Evolutionary conservation across 2,113 vertebrate species (phyloP), one percentile per base, ranked within the genome.

Genomic region (Odontophorus gujanensis): DNA sequence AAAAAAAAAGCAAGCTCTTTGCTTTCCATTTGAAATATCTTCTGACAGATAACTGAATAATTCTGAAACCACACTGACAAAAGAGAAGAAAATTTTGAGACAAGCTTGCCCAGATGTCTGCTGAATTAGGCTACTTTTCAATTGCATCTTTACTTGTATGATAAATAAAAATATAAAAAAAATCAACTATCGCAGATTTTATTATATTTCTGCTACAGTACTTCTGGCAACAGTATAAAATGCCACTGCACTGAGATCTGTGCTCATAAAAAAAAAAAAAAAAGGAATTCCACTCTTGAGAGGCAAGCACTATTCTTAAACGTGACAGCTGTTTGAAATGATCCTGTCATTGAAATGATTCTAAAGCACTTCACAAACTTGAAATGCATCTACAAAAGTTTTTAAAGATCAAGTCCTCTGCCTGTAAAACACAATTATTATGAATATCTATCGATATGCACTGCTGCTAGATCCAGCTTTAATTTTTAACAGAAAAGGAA

Each of bases 351-450:
- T 68, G 69, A 38, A 92, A 92, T 78, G 66, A 89, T 53, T n/a
- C 83, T 90, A 81, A 81, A 79, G 24, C 50, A 38, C 9, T 78
- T 75, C 17, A 45, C n/a, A 81, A 34, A 87, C 78, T 34, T 87
- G 58, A 94, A 81, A 85, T 76, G 32, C 36, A 94, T 66, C 53
- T 90, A 61, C 45, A 78, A 72, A 90, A 78, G 43, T 66, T 92
- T 90, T 81, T 78, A 89, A 81, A 88, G 66, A 92, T 61, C 42
- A 72, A 65, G 12, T 65, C 86, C 38, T 68, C 66, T 76, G n/a
- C 19, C 40, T 77, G 42, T 80, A 76, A 92, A 89, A 66, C 51
- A 45, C 28, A 94, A 73, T 73, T 86, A 34, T 62, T 68, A 55
- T 58, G 90, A 86, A 76, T 79, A 73, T 68, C 78, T 30, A 72